These are phyloP conservation scores for Notolabrus celidotus DNA, from an alignment of 2,797 vertebrate genomes.

Conservation along the genomic window DNA sequence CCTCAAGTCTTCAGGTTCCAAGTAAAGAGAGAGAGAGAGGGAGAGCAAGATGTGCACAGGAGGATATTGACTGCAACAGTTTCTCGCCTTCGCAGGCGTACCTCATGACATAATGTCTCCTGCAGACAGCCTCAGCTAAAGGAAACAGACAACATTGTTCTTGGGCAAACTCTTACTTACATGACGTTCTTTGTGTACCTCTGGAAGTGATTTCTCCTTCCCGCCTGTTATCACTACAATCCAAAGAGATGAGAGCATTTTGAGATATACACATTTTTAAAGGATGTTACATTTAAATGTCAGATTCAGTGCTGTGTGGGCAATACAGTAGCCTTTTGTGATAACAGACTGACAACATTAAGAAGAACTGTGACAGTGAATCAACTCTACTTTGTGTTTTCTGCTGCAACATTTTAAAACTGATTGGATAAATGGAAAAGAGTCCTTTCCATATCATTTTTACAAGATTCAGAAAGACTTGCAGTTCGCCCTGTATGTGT, in stretches of 20 bases:
- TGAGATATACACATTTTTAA: constrained; percentile 34
- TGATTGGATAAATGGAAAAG: too few species aligned
- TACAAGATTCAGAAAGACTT: too few species aligned
- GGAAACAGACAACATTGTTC: constrained; percentile 70
- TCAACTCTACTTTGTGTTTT: too few species aligned
- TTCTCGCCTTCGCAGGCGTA: constrained; percentile 60
- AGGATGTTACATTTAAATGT: too few species aligned
- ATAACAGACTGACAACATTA: too few species aligned
- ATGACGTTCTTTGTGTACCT: constrained; percentile 59
- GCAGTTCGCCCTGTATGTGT: too few species aligned
- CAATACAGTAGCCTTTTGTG: too few species aligned
- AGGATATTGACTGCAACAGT: constrained; percentile 67
- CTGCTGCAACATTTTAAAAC: too few species aligned
- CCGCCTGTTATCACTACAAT: constrained; percentile 30
- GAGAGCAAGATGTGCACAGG: constrained; percentile 32
- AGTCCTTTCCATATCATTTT: too few species aligned
- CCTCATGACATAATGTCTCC: constrained; percentile 75
- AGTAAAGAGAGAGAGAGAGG: constrained; percentile 5
- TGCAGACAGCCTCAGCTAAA: constrained; percentile 55
- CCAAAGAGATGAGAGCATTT: constrained; percentile 51
- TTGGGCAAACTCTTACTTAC: constrained; percentile 65
- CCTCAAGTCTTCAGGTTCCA: constrained; percentile 48
- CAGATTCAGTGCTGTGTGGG: constrained; percentile 8
- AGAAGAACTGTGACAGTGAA: too few species aligned
- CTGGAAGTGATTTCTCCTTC: constrained; percentile 41